A percentile compares a stretch with the other conserved stretches of the same genome.
phyloP scores from a whole-genome alignment of 2,888 invertebrate species.

The Pristionchus exspectatus region DNA sequence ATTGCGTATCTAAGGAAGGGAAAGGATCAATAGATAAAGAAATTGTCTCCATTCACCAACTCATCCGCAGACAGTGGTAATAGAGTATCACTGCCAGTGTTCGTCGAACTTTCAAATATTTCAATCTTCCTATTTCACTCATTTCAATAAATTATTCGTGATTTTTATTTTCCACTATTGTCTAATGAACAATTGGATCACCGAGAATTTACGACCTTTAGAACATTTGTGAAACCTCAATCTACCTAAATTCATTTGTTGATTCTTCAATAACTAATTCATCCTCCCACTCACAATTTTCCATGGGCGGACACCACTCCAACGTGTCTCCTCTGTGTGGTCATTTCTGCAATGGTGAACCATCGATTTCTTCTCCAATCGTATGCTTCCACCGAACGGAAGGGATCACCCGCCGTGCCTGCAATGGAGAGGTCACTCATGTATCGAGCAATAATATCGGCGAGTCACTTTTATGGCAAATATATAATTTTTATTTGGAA shows the following conservation, averaged over 20 bases:
- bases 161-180: no score
- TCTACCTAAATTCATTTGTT: neutral
- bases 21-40: no score
- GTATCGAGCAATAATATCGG: no score
- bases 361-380: conserved; percentile 80
- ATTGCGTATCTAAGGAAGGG: conserved; percentile 80
- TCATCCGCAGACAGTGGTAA: no score
- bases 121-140: neutral
- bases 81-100: no score
- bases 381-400: conserved; percentile 80
- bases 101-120: neutral
- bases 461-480: no score
- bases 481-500: no score
- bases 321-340: conserved; percentile 80
- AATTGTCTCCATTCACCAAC: no score
- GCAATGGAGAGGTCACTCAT: neutral
- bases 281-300: conserved; percentile 65
- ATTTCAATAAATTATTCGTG: no score
- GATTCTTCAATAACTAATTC: neutral
- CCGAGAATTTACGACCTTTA: neutral
- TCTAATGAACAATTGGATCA: no score
- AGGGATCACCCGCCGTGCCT: conserved; percentile 81
- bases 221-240: neutral
- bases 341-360: conserved; percentile 81
- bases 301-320: conserved; percentile 81